Base-by-base conservation (phyloP, 1,140 invertebrate genomes). In the Micrasema minimum region DNA sequence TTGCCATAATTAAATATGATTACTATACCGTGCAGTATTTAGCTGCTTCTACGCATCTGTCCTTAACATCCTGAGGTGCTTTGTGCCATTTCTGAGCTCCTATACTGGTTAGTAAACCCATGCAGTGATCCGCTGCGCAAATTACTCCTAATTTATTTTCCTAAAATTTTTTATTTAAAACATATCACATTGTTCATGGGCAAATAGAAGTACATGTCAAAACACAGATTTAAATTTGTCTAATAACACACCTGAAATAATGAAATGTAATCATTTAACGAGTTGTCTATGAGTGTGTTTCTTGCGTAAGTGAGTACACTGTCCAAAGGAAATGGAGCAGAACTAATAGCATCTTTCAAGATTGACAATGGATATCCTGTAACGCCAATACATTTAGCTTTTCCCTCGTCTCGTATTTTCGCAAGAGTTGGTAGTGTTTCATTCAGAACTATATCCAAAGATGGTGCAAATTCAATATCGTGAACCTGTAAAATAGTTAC, bases 381-480 rank as follows among this genome's bases (percentile, higher is more conserved):
- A 11, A 97, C 85, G 0, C 95, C 96, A 72, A 98, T 95, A 78
- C 87, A 91, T 71, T 85, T 88, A 0, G 91, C 92, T 82, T 95
- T 96, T 16, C 93, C 93, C 45, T 89, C 85, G 11, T 88, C 84
- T 12, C 92, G 89, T 12, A 93, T 83, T 77, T 88, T 87, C 70
- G 92, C 88, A 14, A 97, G 78, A 9, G 90, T 89, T 22, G 95
- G 95, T 37, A 98, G 77, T 0, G 95, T 96, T 85, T 97, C 93
- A 31, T 93, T 92, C 2, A 96, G 74, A 6, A 98, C 86, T 31
- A 93, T 83, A 31, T 95, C 90, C 2, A 91, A 78, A 68, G 87
- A 88, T n/a, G 89, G 87, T 1, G 92, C 92, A 81, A 96, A 98
- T 79, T 97, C 96, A 51, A 95, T 85, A 78, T 98, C 96, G 77